Percentiles rank a stretch among this genome's conserved stretches.
phyloP scores from a whole-genome alignment of 37 sponge, comb jelly and placozoan genomes.

The Oopsacas minuta region DNA sequence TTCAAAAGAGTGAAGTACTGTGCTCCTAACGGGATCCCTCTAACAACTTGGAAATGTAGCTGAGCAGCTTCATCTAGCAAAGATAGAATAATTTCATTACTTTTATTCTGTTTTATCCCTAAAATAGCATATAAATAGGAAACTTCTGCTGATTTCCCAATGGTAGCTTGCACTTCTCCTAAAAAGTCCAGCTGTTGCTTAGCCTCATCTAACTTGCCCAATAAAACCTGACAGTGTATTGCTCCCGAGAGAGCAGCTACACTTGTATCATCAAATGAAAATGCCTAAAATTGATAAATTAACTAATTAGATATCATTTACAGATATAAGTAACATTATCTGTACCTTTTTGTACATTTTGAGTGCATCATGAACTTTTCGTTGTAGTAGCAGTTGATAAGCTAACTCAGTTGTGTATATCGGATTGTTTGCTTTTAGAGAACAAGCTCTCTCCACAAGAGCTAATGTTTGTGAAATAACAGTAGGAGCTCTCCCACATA shows the following conservation, averaged over 20 bases:
- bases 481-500: conserved; percentile 33
- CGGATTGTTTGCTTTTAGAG: conserved; percentile 40
- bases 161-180: conserved; percentile 47
- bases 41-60: conserved; percentile 31
- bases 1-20: conserved; percentile 55
- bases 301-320: too few species aligned
- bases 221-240: conserved; percentile 64
- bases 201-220: conserved; percentile 57
- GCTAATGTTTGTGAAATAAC: conserved; percentile 72
- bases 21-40: conserved; percentile 48
- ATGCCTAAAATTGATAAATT: conserved; percentile 26
- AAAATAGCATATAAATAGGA: conserved; percentile 45
- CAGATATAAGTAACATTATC: too few species aligned
- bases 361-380: conserved; percentile 50
- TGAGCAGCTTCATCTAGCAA: conserved; percentile 37
- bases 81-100: conserved; percentile 21
- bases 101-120: conserved; percentile 25
- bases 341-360: conserved; percentile 49
- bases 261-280: conserved; percentile 67
- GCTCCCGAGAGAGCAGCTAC: conserved; percentile 59
- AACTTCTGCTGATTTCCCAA: conserved; percentile 40
- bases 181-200: conserved; percentile 90
- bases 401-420: conserved; percentile 66
- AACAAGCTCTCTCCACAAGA: conserved; percentile 69
- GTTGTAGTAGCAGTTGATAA: conserved; percentile 48